These are phyloP conservation scores for Syngnathus typhle DNA, from an alignment of 2,113 vertebrate species.

Conservation along the genomic window DNA sequence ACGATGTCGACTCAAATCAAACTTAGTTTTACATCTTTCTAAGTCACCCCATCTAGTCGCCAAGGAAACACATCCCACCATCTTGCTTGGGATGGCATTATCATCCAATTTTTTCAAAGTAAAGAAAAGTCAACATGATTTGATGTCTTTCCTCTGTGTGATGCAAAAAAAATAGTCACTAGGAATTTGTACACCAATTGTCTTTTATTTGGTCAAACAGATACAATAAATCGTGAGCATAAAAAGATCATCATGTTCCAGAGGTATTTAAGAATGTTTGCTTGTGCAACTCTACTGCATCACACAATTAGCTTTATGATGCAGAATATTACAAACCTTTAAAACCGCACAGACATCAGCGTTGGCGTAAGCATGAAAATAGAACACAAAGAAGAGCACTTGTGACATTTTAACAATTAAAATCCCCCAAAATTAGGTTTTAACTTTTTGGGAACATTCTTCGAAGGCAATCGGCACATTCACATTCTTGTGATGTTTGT, in stretches of 20 bases:
- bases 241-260: too few relatives aligned
- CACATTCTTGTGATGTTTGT: not conserved
- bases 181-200: conserved; percentile 25
- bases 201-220: conserved; percentile 37
- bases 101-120: not conserved
- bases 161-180: not conserved
- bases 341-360: not conserved
- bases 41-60: not conserved
- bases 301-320: not conserved
- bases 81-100: conserved; percentile 16
- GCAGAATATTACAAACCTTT: not conserved
- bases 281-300: not conserved
- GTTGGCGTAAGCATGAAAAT: not conserved
- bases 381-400: not conserved
- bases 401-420: not conserved
- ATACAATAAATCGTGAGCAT: conserved; percentile 13
- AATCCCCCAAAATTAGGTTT: not conserved
- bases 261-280: too few relatives aligned
- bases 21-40: not conserved
- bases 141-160: not conserved
- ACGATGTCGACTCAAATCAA: too few relatives aligned
- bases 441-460: too few relatives aligned
- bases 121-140: not conserved
- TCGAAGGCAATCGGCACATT: too few relatives aligned
- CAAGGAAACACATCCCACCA: conserved; percentile 18